A percentile compares a stretch with the other conserved stretches of the same genome.
These are phyloP conservation scores for Amniataba percoides DNA, from an alignment of 2,797 vertebrate genomes.

Conservation along the genomic window DNA sequence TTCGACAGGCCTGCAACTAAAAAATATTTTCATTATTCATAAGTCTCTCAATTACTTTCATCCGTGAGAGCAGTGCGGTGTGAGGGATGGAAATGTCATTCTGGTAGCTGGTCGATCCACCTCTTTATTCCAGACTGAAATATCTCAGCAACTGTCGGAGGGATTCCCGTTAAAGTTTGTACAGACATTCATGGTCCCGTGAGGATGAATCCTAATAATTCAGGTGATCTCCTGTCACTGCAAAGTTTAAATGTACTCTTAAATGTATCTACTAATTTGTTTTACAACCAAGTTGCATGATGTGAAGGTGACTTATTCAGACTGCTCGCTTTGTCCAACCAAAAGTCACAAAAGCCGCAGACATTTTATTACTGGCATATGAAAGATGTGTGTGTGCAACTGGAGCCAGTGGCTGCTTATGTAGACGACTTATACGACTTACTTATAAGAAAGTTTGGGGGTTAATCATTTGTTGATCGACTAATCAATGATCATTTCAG, in stretches of 20 bases:
- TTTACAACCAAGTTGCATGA: not conserved
- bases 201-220: not conserved
- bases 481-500: not conserved
- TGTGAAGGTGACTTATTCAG: not conserved
- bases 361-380: not conserved
- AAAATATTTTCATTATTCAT: not conserved
- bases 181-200: not conserved
- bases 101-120: no score
- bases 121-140: no score
- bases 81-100: not conserved
- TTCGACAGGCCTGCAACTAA: not conserved
- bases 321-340: not conserved
- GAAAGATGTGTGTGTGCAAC: not conserved
- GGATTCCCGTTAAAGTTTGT: not conserved
- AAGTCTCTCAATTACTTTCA: not conserved
- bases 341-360: not conserved
- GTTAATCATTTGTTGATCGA: not conserved
- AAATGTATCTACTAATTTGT: not conserved
- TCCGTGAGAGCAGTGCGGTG: not conserved
- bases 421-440: not conserved
- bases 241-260: no score
- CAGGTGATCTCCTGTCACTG: not conserved
- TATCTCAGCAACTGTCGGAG: not conserved
- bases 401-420: not conserved
- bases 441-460: not conserved